Evolutionary conservation across 2,797 vertebrate species (phyloP).

Genomic region (Amphiprion clarkii): DNA sequence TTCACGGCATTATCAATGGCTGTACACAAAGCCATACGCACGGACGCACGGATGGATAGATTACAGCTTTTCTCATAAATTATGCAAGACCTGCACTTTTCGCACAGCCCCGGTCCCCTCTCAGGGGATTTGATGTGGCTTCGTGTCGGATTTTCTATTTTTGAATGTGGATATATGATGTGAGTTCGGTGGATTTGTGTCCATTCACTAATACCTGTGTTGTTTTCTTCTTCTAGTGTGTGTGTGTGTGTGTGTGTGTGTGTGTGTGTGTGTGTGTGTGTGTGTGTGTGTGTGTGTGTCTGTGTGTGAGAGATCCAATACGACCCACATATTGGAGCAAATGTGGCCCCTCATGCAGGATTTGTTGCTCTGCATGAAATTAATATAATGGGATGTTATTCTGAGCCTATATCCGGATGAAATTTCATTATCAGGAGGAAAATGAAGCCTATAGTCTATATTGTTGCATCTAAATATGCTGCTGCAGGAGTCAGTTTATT

Average conservation of each 20-base stretch:
- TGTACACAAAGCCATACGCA: slow-evolving; percentile 66
- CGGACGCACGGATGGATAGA: slow-evolving; percentile 70
- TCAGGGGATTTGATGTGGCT: slow-evolving; percentile 43
- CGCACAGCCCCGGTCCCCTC: slow-evolving; percentile 45
- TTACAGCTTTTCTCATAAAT: slow-evolving; percentile 76
- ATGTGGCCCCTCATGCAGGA: slow-evolving; percentile 8
- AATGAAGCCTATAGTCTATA: background rate
- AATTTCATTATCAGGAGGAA: slow-evolving; percentile 8
- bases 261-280: fast-evolving
- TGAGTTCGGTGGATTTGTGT: slow-evolving; percentile 3
- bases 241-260: fast-evolving
- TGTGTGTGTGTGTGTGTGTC: fast-evolving
- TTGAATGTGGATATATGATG: slow-evolving; percentile 28
- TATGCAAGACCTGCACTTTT: slow-evolving; percentile 80
- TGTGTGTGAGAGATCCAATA: too few species aligned
- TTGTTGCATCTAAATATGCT: background rate
- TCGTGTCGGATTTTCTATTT: slow-evolving; percentile 39
- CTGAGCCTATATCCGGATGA: background rate
- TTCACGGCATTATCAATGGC: slow-evolving; percentile 68
- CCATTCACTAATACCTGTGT: background rate
- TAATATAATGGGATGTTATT: background rate
- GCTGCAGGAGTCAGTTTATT: background rate
- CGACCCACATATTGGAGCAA: slow-evolving; percentile 4
- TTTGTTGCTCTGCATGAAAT: slow-evolving; percentile 5
- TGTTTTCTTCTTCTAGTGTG: background rate